Conservation (phyloP, 1,140 invertebrate species). For the Fragariocoptes setiger region DNA sequence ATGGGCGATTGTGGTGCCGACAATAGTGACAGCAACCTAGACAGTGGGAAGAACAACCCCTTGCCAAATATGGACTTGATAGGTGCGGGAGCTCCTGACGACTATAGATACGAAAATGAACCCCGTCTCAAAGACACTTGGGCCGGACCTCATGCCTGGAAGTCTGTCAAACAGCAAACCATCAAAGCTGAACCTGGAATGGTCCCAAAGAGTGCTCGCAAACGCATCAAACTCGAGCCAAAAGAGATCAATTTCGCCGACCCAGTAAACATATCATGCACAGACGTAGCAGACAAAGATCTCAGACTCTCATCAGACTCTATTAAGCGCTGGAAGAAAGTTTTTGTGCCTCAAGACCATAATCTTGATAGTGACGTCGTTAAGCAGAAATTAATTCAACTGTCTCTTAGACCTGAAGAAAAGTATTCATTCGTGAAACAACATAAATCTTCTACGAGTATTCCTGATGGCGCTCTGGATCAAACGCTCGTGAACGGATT, state of each 20-base stretch:
- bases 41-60: not conserved
- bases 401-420: not conserved
- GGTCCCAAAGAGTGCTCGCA: not conserved
- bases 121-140: slow-evolving; percentile 27
- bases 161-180: not conserved
- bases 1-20: not conserved
- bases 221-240: not conserved
- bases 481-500: slow-evolving; percentile 14
- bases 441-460: not conserved
- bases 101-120: slow-evolving; percentile 32
- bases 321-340: not conserved
- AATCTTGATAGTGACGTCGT: not conserved
- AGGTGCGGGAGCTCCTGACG: slow-evolving; percentile 15
- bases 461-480: slow-evolving; percentile 15
- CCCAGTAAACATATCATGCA: not conserved
- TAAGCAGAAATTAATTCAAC: not conserved
- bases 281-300: not conserved
- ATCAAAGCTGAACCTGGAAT: not conserved
- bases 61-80: not conserved
- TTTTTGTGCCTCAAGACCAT: not conserved
- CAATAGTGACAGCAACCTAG: too few species aligned
- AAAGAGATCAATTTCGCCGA: not conserved
- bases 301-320: not conserved
- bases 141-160: slow-evolving; percentile 40
- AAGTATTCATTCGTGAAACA: not conserved